Percentiles rank a stretch among this genome's conserved stretches.
phyloP scores from a whole-genome alignment of 2,113 vertebrate species.

The Pogonocichla stellata region DNA sequence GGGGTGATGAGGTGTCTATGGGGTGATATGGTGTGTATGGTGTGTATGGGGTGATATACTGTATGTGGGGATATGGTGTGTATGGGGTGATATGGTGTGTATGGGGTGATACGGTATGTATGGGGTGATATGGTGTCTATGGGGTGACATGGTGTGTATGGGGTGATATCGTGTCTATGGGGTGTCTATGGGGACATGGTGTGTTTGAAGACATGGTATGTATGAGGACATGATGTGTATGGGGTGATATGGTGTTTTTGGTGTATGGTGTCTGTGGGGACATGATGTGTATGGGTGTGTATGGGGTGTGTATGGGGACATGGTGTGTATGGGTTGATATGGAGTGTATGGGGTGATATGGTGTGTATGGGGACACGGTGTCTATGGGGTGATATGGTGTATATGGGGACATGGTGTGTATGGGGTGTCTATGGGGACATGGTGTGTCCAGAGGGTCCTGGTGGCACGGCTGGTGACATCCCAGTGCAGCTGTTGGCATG shows the following conservation, averaged over 20 bases:
- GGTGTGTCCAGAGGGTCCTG: not conserved
- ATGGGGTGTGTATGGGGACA: no score
- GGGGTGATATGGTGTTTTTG: not conserved
- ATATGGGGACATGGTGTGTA: not conserved
- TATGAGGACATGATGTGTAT: no score
- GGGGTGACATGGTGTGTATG: no score
- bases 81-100: not conserved
- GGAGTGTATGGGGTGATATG: not conserved
- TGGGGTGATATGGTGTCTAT: no score
- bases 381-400: not conserved
- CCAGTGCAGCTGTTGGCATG: not conserved
- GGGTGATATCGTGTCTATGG: not conserved
- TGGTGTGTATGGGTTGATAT: no score
- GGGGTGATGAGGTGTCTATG: not conserved
- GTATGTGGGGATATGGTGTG: no score
- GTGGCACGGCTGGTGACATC: not conserved
- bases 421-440: not conserved
- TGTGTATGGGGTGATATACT: not conserved
- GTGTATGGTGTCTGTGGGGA: not conserved
- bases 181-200: not conserved
- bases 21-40: not conserved
- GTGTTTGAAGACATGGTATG: not conserved
- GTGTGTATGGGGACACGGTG: not conserved
- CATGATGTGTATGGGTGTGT: not conserved
- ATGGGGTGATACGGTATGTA: not conserved